These are phyloP conservation scores for Tyto alba DNA, from an alignment of 2,113 vertebrate species.

Conservation along the genomic window DNA sequence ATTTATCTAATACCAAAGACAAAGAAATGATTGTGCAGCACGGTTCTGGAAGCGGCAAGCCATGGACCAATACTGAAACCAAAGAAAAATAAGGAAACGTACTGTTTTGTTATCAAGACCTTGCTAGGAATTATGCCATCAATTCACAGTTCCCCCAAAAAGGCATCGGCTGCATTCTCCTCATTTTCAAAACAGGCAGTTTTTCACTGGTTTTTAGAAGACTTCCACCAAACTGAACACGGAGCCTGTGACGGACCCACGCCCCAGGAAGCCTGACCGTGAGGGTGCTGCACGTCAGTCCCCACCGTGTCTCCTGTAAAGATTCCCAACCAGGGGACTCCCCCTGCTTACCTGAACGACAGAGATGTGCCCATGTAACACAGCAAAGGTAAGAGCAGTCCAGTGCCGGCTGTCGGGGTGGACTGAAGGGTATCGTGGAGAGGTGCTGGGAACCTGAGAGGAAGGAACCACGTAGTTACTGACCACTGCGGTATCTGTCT, in stretches of 20 bases:
- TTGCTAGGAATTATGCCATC: background rate
- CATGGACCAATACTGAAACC: background rate
- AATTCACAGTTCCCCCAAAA: background rate
- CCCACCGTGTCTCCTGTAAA: background rate
- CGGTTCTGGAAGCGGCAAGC: background rate
- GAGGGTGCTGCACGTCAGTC: background rate
- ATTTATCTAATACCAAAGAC: background rate
- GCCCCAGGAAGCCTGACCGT: background rate
- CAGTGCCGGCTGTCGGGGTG: conserved; percentile 95
- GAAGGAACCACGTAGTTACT: background rate
- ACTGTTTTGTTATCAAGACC: background rate
- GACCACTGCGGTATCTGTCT: background rate
- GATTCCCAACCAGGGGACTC: fast-evolving
- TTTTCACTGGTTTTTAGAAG: background rate
- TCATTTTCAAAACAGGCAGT: fast-evolving
- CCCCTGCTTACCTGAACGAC: conserved; percentile 88
- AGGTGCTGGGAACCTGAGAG: conserved; percentile 84
- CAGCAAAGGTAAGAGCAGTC: conserved; percentile 91
- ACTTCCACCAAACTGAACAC: background rate
- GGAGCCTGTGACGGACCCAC: fast-evolving
- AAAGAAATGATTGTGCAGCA: background rate
- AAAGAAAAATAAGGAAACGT: background rate
- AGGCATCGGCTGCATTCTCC: background rate
- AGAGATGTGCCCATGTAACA: conserved; percentile 93
- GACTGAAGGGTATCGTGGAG: conserved; percentile 85